Percentiles rank a stretch among this genome's conserved stretches.
Conservation (phyloP, 2,113 vertebrate genomes). For the Carlito syrichta region DNA sequence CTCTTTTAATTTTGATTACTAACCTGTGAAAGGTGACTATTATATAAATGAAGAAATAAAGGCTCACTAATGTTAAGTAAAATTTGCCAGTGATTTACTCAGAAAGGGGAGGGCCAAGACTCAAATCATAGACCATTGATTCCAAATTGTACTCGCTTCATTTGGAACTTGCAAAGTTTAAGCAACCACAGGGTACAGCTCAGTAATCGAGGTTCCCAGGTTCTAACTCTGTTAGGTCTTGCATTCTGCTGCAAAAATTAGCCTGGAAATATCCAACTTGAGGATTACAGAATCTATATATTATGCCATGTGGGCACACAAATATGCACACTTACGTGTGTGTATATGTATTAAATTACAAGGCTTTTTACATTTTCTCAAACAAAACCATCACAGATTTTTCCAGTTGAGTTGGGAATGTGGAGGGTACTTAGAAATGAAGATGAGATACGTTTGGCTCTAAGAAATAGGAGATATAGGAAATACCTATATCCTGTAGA, state of each 20-base stretch:
- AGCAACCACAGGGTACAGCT: not conserved
- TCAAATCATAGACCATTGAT: not conserved
- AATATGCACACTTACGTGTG: not conserved
- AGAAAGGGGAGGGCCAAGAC: not conserved
- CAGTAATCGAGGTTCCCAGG: not conserved
- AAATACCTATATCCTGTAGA: not conserved
- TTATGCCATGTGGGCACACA: not conserved
- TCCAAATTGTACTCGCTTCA: not conserved
- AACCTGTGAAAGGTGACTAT: not conserved
- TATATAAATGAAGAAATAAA: not conserved
- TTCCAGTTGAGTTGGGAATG: not conserved
- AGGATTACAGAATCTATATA: not conserved
- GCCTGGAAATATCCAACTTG: not conserved
- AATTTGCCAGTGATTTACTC: not conserved
- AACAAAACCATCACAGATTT: not conserved
- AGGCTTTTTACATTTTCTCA: not conserved
- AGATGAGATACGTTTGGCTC: not conserved
- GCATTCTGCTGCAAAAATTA: not conserved
- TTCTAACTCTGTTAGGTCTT: not conserved
- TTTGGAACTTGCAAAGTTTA: not conserved
- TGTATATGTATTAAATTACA: not conserved
- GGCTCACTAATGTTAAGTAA: not conserved
- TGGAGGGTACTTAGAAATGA: not conserved
- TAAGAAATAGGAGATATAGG: not conserved
- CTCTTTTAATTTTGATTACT: not conserved